These are phyloP conservation scores for Murina feae DNA, from an alignment of 2,113 vertebrate genomes.

Conservation along the genomic window DNA sequence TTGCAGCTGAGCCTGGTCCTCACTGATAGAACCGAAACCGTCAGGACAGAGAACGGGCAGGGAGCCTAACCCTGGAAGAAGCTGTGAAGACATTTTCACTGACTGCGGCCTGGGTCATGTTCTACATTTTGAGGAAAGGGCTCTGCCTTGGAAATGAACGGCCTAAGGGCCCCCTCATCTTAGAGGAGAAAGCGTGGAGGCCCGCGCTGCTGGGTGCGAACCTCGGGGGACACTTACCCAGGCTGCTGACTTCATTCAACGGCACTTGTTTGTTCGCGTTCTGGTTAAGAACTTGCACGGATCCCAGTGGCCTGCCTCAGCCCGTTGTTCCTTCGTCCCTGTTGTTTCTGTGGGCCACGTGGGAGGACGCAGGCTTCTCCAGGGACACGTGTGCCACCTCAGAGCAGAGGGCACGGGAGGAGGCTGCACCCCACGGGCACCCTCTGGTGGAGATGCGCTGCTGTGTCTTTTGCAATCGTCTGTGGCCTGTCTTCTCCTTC, in stretches of 20 bases:
- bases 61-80: background rate
- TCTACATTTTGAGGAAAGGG: background rate
- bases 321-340: background rate
- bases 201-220: background rate
- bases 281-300: background rate
- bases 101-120: background rate
- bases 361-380: background rate
- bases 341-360: fast-evolving
- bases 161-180: background rate
- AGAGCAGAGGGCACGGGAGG: background rate
- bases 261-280: background rate
- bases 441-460: background rate
- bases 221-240: background rate
- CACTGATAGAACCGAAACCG: background rate
- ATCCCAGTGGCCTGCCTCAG: no score
- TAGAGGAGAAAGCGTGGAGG: no score
- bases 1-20: background rate
- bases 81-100: background rate
- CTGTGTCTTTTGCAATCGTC: background rate
- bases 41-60: background rate
- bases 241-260: background rate
- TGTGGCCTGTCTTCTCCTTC: background rate
- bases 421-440: background rate
- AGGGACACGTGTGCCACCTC: fast-evolving
- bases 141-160: background rate